Evolutionary conservation across 2,888 invertebrate genomes (phyloP).

Genomic region (Alviniconcha strummeri): DNA sequence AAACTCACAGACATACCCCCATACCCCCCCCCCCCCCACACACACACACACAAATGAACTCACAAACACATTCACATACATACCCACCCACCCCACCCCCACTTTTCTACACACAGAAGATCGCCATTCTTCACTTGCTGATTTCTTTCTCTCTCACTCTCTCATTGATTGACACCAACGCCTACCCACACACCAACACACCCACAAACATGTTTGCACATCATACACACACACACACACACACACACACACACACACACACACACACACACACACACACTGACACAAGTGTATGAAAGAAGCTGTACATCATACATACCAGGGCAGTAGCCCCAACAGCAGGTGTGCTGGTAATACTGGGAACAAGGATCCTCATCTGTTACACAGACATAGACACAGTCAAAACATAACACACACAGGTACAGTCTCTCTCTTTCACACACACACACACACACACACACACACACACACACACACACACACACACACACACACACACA

Average conservation of each 20-base stretch:
- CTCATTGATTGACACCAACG: background rate
- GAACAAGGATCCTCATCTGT: too few relatives aligned
- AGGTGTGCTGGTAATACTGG: too few relatives aligned
- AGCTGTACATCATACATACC: too few relatives aligned
- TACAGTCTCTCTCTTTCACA: background rate
- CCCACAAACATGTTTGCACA: background rate
- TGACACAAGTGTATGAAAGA: too few relatives aligned
- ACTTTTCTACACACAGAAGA: background rate
- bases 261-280: too few relatives aligned
- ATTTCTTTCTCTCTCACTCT: background rate
- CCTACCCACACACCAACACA: background rate
- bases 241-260: too few relatives aligned
- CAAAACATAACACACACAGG: too few relatives aligned
- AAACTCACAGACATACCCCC: background rate
- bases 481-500: slow-evolving; percentile 4
- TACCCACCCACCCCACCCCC: background rate
- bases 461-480: background rate
- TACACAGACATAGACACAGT: too few relatives aligned
- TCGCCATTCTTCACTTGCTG: background rate
- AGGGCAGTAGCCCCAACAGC: too few relatives aligned
- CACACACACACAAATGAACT: background rate
- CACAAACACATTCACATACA: background rate
- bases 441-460: slow-evolving; percentile 4
- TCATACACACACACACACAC: too few relatives aligned
- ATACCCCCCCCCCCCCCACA: background rate